Conservation (phyloP, 2,797 vertebrate species). For the Delichon dasypus region DNA sequence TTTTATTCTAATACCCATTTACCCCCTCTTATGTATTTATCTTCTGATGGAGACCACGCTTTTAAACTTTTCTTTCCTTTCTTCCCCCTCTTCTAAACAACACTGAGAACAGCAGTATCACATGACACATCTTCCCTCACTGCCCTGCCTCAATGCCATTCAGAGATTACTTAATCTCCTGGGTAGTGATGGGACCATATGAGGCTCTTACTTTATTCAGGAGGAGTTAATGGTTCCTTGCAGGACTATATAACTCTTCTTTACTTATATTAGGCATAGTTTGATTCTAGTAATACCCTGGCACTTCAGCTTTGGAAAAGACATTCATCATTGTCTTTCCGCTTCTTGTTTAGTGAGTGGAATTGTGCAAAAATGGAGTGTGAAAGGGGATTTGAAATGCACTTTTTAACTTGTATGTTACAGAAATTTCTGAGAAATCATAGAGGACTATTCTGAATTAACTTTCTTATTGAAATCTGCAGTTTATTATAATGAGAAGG, state of each 20-base stretch:
- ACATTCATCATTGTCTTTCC: neutral
- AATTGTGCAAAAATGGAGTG: slow-evolving; percentile 6
- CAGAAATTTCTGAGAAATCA: slow-evolving; percentile 35
- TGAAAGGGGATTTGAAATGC: neutral
- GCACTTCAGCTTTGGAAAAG: neutral
- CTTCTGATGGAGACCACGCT: neutral
- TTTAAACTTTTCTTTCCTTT: neutral
- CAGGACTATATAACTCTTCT: neutral
- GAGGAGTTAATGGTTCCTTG: neutral
- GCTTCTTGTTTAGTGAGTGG: neutral
- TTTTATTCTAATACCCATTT: neutral
- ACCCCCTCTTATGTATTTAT: neutral
- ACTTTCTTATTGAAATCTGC: slow-evolving; percentile 21
- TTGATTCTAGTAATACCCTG: neutral
- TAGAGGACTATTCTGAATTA: slow-evolving; percentile 46
- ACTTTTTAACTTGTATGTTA: slow-evolving; percentile 6
- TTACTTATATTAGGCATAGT: neutral
- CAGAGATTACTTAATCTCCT: neutral
- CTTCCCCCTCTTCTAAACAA: neutral
- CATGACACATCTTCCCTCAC: neutral
- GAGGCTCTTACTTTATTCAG: neutral
- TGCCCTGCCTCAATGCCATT: neutral
- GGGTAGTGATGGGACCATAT: neutral
- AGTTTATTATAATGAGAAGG: slow-evolving; percentile 49
- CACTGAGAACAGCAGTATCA: neutral